A percentile compares a stretch with the other conserved stretches of the same genome.
These are phyloP conservation scores for Idaea biselata DNA, from an alignment of 2,888 invertebrate genomes.

Conservation along the genomic window DNA sequence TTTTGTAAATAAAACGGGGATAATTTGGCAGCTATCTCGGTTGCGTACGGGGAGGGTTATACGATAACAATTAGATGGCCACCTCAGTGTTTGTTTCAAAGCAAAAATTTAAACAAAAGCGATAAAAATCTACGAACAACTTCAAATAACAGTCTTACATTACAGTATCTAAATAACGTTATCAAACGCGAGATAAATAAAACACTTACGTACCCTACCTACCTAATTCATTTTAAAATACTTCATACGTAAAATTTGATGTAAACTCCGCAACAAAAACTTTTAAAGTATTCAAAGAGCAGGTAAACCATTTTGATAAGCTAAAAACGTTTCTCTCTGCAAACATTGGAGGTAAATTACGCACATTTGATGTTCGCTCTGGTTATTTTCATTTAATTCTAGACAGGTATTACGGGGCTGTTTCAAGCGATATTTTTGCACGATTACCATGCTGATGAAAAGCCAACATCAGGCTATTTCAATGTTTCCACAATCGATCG, in stretches of 20 bases:
- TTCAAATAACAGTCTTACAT: neutral
- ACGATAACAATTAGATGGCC: neutral
- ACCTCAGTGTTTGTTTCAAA: too few relatives aligned
- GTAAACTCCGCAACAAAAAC: neutral
- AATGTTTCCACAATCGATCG: slow-evolving; percentile 42
- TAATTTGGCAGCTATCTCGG: slow-evolving; percentile 21
- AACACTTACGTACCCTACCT: slow-evolving; percentile 9
- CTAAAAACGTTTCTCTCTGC: slow-evolving; percentile 52
- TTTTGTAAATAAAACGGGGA: slow-evolving; percentile 30
- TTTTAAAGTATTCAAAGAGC: slow-evolving; percentile 3
- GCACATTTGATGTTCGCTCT: slow-evolving; percentile 58
- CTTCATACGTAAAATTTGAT: neutral
- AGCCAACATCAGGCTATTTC: slow-evolving; percentile 67
- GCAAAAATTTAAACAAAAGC: too few relatives aligned
- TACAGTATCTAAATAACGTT: neutral
- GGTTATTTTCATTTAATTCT: slow-evolving; percentile 79
- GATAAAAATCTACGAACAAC: neutral
- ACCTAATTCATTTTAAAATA: neutral
- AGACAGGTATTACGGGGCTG: slow-evolving; percentile 66
- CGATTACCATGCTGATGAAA: slow-evolving; percentile 80
- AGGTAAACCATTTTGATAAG: slow-evolving; percentile 40
- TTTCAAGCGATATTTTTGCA: slow-evolving; percentile 73
- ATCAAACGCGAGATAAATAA: slow-evolving; percentile 20
- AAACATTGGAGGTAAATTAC: slow-evolving; percentile 63
- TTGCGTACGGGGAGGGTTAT: slow-evolving; percentile 11